A percentile compares a stretch with the other conserved stretches of the same genome.
phyloP scores from a whole-genome alignment of 2,888 invertebrate genomes.

The Lysandra coridon region DNA sequence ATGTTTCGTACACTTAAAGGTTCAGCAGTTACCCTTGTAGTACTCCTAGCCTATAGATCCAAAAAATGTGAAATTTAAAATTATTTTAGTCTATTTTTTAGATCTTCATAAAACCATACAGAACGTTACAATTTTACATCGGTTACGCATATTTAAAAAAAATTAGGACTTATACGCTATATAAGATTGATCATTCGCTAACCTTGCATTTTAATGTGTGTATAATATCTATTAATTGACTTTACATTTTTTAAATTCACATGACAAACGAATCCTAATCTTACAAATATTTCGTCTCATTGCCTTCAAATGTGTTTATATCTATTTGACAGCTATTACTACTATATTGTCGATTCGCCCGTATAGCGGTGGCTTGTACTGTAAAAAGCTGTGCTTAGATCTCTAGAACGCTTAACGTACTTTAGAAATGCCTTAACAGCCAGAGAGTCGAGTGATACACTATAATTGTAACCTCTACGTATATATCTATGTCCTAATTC shows the following conservation, averaged over 20 bases:
- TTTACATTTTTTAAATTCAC: slow-evolving; percentile 32
- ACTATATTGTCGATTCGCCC: slow-evolving; percentile 64
- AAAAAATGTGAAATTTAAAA: background rate
- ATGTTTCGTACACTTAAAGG: background rate
- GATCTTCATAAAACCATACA: background rate
- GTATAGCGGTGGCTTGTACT: slow-evolving; percentile 50
- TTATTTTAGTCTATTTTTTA: background rate
- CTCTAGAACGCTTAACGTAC: slow-evolving; percentile 26
- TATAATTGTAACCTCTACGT: slow-evolving; percentile 35
- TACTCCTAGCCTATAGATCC: background rate
- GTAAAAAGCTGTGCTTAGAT: slow-evolving; percentile 48
- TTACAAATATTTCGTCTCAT: slow-evolving; percentile 47
- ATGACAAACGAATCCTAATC: slow-evolving; percentile 44
- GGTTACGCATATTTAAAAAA: background rate
- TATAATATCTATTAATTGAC: background rate
- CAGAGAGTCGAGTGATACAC: slow-evolving; percentile 33
- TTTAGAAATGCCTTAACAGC: slow-evolving; percentile 32
- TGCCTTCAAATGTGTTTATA: slow-evolving; percentile 52
- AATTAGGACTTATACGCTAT: background rate
- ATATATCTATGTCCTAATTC: slow-evolving; percentile 36
- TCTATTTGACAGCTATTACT: slow-evolving; percentile 49
- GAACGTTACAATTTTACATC: background rate
- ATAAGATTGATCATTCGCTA: background rate
- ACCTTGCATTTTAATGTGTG: background rate
- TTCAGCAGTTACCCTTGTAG: slow-evolving; percentile 10